A percentile compares a stretch with the other conserved stretches of the same genome.
Conservation (phyloP, 2,888 invertebrate species). For the Gryllus longicercus region DNA sequence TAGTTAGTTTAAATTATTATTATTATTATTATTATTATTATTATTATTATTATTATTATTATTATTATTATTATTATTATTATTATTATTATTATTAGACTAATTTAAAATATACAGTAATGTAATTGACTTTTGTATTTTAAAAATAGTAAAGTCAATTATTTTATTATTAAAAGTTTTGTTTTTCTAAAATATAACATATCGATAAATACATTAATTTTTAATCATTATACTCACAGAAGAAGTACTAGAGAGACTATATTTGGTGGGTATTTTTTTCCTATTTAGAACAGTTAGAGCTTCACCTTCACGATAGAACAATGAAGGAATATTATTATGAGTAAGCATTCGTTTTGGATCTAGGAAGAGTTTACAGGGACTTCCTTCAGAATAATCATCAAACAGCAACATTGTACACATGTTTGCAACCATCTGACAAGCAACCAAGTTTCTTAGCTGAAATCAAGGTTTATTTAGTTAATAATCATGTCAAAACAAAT, state of each 20-base stretch:
- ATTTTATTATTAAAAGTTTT: too few relatives aligned
- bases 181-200: too few relatives aligned
- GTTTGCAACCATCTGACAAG: slow-evolving; percentile 66
- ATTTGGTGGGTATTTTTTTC: slow-evolving; percentile 49
- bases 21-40: too few relatives aligned
- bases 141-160: too few relatives aligned
- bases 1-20: too few relatives aligned
- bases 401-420: slow-evolving; percentile 61
- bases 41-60: too few relatives aligned
- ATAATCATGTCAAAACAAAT: not conserved
- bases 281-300: slow-evolving; percentile 48
- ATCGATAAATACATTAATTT: too few relatives aligned
- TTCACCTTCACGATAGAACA: slow-evolving; percentile 53
- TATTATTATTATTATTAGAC: too few relatives aligned
- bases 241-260: slow-evolving; percentile 47
- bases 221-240: slow-evolving; percentile 42
- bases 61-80: too few relatives aligned
- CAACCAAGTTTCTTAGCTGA: slow-evolving; percentile 50
- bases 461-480: slow-evolving; percentile 37
- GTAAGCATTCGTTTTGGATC: slow-evolving; percentile 42
- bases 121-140: too few relatives aligned
- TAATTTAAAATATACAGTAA: too few relatives aligned
- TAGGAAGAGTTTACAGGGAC: slow-evolving; percentile 48
- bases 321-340: slow-evolving; percentile 43
- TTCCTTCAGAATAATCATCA: slow-evolving; percentile 49